Evolutionary conservation across 2,113 vertebrate species (phyloP).

Genomic region (mouse (Mus musculus)): GRCm39 chr17:15688501-15689000

Average conservation of each 20-base stretch:
- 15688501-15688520: background rate
- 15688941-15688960: background rate
- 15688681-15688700: background rate
- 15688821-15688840: background rate
- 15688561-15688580: background rate
- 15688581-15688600: background rate
- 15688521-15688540: background rate
- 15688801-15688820: background rate
- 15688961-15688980: background rate
- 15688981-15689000: background rate
- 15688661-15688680: background rate
- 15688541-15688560: background rate
- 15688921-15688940: background rate
- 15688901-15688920: background rate
- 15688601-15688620: background rate
- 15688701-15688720: background rate
- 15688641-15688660: background rate
- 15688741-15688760: background rate
- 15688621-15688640: background rate
- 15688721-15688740: background rate
- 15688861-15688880: background rate
- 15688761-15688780: background rate
- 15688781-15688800: background rate
- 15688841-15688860: background rate
- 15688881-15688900: background rate